Evolutionary conservation across 2,888 invertebrate species (phyloP).

Genomic region (Caradrina kadenii): DNA sequence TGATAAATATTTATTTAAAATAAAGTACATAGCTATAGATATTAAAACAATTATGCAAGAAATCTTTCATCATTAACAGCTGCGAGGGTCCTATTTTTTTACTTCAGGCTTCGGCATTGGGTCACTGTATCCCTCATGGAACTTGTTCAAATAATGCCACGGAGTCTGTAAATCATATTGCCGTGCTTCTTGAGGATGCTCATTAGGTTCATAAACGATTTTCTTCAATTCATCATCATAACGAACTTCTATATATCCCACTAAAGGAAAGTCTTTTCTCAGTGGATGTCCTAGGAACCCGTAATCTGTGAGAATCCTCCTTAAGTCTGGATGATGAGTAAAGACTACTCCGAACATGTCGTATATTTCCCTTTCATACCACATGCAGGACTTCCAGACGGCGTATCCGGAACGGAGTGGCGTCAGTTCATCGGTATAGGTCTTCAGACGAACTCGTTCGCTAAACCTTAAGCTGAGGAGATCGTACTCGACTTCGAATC

Average conservation of each 20-base stretch:
- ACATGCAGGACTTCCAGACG: conserved; percentile 75
- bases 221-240: conserved; percentile 87
- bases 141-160: conserved; percentile 82
- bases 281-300: conserved; percentile 86
- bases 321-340: conserved; percentile 84
- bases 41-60: not conserved
- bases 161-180: conserved; percentile 79
- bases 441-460: conserved; percentile 77
- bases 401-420: conserved; percentile 79
- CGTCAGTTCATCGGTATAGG: conserved; percentile 85
- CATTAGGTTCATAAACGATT: conserved; percentile 85
- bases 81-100: not conserved
- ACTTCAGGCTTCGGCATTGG: conserved; percentile 40
- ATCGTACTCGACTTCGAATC: conserved; percentile 83
- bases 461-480: conserved; percentile 78
- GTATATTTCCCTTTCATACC: conserved; percentile 83
- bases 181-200: conserved; percentile 81
- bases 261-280: conserved; percentile 84
- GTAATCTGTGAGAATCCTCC: conserved; percentile 85
- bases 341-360: conserved; percentile 86
- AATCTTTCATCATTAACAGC: not conserved
- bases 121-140: conserved; percentile 78
- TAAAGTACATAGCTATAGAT: not conserved
- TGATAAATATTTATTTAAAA: conserved; percentile 2
- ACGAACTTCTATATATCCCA: conserved; percentile 84